These are phyloP conservation scores for Thalassarche chlororhynchos DNA, from an alignment of 2,113 vertebrate genomes.

Conservation along the genomic window DNA sequence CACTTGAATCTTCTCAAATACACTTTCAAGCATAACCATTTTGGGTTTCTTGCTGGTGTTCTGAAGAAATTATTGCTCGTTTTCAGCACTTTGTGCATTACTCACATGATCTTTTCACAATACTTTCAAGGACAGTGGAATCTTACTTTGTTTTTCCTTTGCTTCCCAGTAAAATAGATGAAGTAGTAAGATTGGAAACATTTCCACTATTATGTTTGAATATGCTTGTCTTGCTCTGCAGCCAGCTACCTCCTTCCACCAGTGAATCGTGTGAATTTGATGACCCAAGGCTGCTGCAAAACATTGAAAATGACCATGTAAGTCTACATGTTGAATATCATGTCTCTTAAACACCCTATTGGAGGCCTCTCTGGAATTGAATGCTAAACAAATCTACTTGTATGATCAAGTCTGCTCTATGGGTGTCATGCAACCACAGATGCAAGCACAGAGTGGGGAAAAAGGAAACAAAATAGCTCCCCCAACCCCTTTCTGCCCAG, in stretches of 20 bases:
- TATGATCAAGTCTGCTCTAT: background rate
- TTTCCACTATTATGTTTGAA: background rate
- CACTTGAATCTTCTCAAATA: background rate
- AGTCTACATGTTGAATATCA: conserved; percentile 8
- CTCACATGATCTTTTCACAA: background rate
- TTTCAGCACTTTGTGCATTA: background rate
- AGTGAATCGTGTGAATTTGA: conserved; percentile 93
- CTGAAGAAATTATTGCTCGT: background rate
- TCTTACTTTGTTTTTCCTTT: background rate
- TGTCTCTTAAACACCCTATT: background rate
- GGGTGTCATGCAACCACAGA: background rate
- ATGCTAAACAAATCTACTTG: background rate
- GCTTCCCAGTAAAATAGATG: background rate
- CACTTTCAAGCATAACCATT: background rate
- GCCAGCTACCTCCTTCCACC: conserved; percentile 84
- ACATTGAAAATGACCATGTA: conserved; percentile 92
- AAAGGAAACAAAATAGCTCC: background rate
- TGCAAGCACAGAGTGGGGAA: background rate
- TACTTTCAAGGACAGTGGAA: background rate
- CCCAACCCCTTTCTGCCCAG: background rate
- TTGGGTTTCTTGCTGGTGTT: background rate
- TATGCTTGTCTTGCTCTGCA: conserved; percentile 58
- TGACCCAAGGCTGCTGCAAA: conserved; percentile 91
- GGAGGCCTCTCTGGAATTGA: background rate
- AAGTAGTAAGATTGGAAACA: background rate